Percentiles rank a stretch among this genome's conserved stretches.
These are phyloP conservation scores for Caenorhabditis briggsae DNA, from an alignment of 1,140 invertebrate genomes.

Conservation along the genomic window DNA sequence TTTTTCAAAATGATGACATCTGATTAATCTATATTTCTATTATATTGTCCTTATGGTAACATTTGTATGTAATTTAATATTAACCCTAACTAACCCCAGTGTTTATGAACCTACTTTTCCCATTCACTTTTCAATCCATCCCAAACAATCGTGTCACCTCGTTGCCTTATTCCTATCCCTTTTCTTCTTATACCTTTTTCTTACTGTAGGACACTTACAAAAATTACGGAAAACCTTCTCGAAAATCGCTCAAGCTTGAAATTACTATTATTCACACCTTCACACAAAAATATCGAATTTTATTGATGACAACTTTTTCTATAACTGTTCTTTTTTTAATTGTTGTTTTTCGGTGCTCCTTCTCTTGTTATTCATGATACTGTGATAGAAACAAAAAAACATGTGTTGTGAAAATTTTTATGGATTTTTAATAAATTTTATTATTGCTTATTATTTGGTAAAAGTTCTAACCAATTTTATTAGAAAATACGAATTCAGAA, in stretches of 20 bases:
- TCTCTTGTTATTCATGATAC: conserved; percentile 4
- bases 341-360: conserved; percentile 10
- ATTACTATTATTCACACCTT: not conserved
- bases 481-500: no score
- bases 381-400: conserved; percentile 24
- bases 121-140: not conserved
- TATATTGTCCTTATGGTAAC: not conserved
- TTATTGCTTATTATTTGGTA: not conserved
- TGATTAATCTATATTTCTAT: not conserved
- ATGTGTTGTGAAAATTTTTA: conserved; percentile 38
- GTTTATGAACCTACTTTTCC: conserved; percentile 1
- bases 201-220: conserved; percentile 26
- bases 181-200: not conserved
- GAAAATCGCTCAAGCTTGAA: not conserved
- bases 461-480: no score
- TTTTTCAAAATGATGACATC: no score
- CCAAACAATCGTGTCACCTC: not conserved
- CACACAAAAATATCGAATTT: not conserved
- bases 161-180: conserved; percentile 21
- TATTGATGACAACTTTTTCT: not conserved
- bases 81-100: not conserved
- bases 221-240: conserved; percentile 8
- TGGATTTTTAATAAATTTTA: conserved; percentile 31
- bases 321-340: not conserved
- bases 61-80: conserved; percentile 12